These are phyloP conservation scores for Apogon talboti DNA, from an alignment of 2,797 vertebrate genomes.

Conservation along the genomic window DNA sequence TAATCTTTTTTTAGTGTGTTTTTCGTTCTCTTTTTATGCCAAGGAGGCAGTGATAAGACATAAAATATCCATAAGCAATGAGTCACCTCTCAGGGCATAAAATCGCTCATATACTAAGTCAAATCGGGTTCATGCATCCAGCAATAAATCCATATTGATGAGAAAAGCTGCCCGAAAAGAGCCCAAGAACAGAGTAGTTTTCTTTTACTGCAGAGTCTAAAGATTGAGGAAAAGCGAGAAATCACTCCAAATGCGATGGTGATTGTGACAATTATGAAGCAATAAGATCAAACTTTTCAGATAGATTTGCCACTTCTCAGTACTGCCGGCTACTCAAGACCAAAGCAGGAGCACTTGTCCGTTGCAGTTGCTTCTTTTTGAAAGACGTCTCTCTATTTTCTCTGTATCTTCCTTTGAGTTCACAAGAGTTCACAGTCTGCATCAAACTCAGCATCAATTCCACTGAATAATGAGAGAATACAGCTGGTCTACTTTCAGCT, in stretches of 20 bases:
- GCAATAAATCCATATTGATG: conserved; percentile 45
- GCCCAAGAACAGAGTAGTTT: conserved; percentile 17
- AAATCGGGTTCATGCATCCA: conserved; percentile 19
- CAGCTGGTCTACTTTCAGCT: conserved; percentile 52
- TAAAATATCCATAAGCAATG: conserved; percentile 27
- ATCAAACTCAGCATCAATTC: conserved; percentile 37
- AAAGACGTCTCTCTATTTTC: conserved; percentile 28
- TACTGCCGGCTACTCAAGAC: conserved; percentile 18
- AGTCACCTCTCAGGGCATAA: conserved; percentile 31
- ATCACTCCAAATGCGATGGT: conserved; percentile 6
- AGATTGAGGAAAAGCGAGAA: conserved; percentile 15
- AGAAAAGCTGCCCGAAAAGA: conserved; percentile 10
- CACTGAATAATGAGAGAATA: conserved; percentile 47
- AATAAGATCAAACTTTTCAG: conserved; percentile 21
- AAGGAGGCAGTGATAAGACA: conserved; percentile 22
- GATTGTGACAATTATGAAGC: neutral
- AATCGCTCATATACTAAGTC: conserved; percentile 18
- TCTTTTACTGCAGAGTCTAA: conserved; percentile 17
- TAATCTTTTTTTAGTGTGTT: neutral
- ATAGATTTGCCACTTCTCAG: conserved; percentile 22
- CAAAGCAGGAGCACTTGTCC: conserved; percentile 17
- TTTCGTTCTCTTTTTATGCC: conserved; percentile 9
- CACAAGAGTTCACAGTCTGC: conserved; percentile 7
- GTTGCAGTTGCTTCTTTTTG: conserved; percentile 6
- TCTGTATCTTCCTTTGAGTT: conserved; percentile 27